A percentile compares a stretch with the other conserved stretches of the same genome.
phyloP scores from a whole-genome alignment of 2,888 invertebrate genomes.

The Branchipolynoe longqiensis region DNA sequence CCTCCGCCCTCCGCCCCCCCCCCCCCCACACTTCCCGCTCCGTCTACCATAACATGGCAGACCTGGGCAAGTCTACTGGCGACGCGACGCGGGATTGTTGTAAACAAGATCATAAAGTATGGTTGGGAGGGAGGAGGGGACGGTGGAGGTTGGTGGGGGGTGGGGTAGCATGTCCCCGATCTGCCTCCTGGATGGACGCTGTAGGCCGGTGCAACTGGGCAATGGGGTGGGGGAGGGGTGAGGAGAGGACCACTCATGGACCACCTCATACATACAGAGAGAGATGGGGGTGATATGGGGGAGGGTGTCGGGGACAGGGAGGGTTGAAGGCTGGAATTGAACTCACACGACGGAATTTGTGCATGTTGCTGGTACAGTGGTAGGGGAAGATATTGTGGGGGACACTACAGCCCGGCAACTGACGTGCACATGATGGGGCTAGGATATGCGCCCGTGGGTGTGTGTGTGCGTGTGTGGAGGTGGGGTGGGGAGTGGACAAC shows the following conservation, averaged over 20 bases:
- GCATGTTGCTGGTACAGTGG: background rate
- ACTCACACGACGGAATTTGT: background rate
- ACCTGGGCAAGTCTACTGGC: constrained; percentile 22
- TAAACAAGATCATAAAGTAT: constrained; percentile 48
- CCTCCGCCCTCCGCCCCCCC: too few relatives aligned
- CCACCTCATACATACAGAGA: background rate
- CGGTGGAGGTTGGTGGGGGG: background rate
- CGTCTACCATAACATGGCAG: too few relatives aligned
- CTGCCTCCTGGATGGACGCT: constrained; percentile 3
- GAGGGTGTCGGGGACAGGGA: constrained; percentile 19
- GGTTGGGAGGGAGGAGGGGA: background rate
- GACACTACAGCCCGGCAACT: background rate
- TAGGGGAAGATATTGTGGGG: background rate
- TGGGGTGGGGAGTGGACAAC: too few relatives aligned
- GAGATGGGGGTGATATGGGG: background rate
- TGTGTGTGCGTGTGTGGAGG: background rate
- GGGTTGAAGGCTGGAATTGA: background rate
- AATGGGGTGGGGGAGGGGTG: background rate
- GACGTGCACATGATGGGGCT: background rate
- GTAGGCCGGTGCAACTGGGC: background rate
- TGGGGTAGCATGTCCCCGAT: background rate
- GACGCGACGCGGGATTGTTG: constrained; percentile 42
- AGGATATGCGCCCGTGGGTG: too few relatives aligned
- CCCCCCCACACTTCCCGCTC: too few relatives aligned
- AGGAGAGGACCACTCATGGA: background rate